Conservation (phyloP, 2,113 vertebrate genomes). For the Pavo muticus region DNA sequence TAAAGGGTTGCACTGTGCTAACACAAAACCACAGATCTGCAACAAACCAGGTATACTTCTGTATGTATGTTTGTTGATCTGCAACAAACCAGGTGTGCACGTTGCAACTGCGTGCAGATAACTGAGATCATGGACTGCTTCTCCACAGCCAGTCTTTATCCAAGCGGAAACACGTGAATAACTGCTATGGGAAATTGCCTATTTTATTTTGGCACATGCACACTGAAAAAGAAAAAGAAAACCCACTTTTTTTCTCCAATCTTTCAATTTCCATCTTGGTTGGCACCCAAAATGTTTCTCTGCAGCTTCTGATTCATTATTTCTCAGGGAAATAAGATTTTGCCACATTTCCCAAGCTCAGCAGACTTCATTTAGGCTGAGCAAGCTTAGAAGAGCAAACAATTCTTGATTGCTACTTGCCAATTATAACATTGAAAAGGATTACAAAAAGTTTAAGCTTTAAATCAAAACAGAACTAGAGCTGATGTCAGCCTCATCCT, state of each 20-base stretch:
- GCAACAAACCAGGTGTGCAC: not conserved
- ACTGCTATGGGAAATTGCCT: not conserved
- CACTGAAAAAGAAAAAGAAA: not conserved
- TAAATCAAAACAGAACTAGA: not conserved
- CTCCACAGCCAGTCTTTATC: not conserved
- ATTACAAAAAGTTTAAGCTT: not conserved
- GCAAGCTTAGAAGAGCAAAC: not conserved
- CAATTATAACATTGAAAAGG: not conserved
- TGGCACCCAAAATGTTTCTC: not conserved
- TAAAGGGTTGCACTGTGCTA: not conserved
- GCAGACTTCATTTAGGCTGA: not conserved
- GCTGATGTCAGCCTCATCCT: fast-evolving
- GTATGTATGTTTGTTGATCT: too few relatives aligned
- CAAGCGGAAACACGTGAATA: not conserved
- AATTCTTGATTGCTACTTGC: not conserved
- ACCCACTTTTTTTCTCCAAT: not conserved
- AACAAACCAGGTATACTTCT: not conserved
- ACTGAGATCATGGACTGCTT: not conserved
- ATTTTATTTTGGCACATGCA: not conserved
- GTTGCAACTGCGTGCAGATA: fast-evolving
- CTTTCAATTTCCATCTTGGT: fast-evolving
- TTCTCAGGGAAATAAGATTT: not conserved
- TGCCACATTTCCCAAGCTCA: not conserved
- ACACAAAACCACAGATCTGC: not conserved
- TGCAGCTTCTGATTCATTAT: fast-evolving